Evolutionary conservation across 2,113 vertebrate genomes (phyloP).

Genomic region (Danio rerio): GRCz12tu NC_133179.1:8625001-8625500

Average conservation of each 20-base stretch:
- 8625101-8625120: constrained; percentile 1
- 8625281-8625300: background rate
- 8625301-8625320: background rate
- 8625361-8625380: background rate
- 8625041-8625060: background rate
- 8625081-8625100: constrained; percentile 14
- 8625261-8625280: background rate
- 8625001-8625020: constrained; percentile 3
- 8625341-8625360: background rate
- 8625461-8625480: background rate
- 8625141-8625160: background rate
- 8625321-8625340: background rate
- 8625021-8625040: constrained; percentile 18
- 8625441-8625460: constrained; percentile 27
- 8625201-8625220: background rate
- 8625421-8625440: background rate
- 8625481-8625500: constrained; percentile 4
- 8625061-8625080: background rate
- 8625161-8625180: background rate
- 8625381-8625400: background rate
- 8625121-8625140: background rate
- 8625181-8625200: too few species aligned
- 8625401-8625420: background rate
- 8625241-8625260: background rate
- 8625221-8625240: background rate